Evolutionary conservation across 2,888 invertebrate species (phyloP), one percentile per base, ranked within the genome.

Genomic region (Proisotoma minuta): DNA sequence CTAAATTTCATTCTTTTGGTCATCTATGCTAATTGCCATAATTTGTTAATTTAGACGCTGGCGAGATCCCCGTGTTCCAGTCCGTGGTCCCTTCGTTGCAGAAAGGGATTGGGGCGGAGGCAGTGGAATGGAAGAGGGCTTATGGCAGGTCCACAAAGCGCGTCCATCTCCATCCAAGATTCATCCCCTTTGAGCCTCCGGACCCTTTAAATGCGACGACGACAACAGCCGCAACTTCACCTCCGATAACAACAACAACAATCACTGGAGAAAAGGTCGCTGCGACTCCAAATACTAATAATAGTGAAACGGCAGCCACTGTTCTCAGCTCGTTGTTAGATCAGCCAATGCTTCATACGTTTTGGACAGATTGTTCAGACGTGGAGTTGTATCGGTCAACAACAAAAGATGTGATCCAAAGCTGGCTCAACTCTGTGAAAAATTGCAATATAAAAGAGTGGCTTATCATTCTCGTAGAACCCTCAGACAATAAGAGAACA

Each of bases 281-380:
- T 51, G 26, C 63, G 22, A 40, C 40, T 4, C 23, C 24, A 8
- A 28, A 24, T 22, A 28, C 27, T 18, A 24, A 54, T 18, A 43
- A 15, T 50, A 43, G 47, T 20, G 56, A 56, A 22, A 18, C n/a
- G 2, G 8, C 56, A 4, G n/a, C n/a, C 27, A 4, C 28, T 27
- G 43, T 43, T 20, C 28, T 64, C 75, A 79, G 59, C 3, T 68
- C 72, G 0, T 83, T 96, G 51, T 82, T 94, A 64, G 88, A 91
- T 72, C 88, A 90, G 74, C 92, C 95, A 12, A 87, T 96, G 77
- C 86, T 97, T 76, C 94, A 97, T 78, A 89, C 92, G 63, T 97
- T 88, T 78, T 94, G 95, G 87, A 94, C 91, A 23, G 95, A 96
- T 77, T 95, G 95, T 83, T 85, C 85, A 77, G 96, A 97, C 80